phyloP scores from a whole-genome alignment of 2,888 invertebrate genomes.

The Amphipoea oculea region DNA sequence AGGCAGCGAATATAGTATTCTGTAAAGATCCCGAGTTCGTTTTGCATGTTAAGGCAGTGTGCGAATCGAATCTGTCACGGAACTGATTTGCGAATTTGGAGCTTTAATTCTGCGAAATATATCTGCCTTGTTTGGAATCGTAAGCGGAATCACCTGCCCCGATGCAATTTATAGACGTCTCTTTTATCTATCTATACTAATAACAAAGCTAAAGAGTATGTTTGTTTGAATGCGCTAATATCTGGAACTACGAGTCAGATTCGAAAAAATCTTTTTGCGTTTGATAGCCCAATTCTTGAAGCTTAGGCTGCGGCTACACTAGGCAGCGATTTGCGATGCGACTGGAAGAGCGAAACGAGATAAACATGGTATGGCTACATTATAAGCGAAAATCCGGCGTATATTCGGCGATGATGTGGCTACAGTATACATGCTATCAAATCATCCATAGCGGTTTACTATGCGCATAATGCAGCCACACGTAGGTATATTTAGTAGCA shows the following conservation, averaged over 20 bases:
- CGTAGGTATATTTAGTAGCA: too few species aligned
- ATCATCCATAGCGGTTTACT: too few species aligned
- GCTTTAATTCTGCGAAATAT: conserved; percentile 45
- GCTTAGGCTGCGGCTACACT: too few species aligned
- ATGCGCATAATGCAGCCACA: too few species aligned
- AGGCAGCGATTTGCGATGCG: too few species aligned
- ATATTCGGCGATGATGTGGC: too few species aligned
- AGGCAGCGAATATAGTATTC: conserved; percentile 65
- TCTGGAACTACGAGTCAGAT: neutral
- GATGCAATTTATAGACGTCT: conserved; percentile 11
- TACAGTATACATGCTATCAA: too few species aligned
- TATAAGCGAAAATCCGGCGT: too few species aligned
- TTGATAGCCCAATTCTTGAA: neutral
- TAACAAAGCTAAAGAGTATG: neutral
- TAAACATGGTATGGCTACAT: too few species aligned
- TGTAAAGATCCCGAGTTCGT: conserved; percentile 65
- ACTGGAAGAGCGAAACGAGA: too few species aligned
- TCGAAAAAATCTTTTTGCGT: neutral
- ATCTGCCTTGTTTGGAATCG: conserved; percentile 13
- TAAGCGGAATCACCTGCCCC: conserved; percentile 12
- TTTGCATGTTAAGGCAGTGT: conserved; percentile 76
- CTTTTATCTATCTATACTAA: conserved; percentile 14
- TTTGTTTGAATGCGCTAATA: neutral
- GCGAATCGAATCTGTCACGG: conserved; percentile 62
- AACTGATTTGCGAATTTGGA: conserved; percentile 57